These are phyloP conservation scores for Parauchenoglanis punctatus DNA, from an alignment of 2,797 vertebrate species.

Conservation along the genomic window DNA sequence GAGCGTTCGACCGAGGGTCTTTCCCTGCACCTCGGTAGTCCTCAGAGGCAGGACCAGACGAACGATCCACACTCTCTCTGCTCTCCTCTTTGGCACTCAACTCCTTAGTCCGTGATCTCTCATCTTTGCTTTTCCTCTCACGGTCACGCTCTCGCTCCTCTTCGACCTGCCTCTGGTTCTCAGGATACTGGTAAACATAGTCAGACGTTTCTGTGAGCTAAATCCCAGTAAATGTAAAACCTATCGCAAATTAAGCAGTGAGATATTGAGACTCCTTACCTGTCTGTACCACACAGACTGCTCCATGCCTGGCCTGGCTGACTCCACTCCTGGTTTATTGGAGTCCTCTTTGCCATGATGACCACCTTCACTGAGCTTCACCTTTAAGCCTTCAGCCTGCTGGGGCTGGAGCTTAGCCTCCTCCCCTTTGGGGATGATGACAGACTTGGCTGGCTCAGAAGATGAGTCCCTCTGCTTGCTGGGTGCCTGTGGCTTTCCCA, in stretches of 20 bases:
- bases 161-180: slow-evolving; percentile 72
- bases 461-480: slow-evolving; percentile 87
- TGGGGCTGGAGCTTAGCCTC: slow-evolving; percentile 86
- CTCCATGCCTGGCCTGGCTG: slow-evolving; percentile 83
- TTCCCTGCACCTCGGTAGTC: slow-evolving; percentile 84
- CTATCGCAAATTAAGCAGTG: neutral
- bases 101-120: slow-evolving; percentile 82
- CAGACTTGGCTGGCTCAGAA: slow-evolving; percentile 84
- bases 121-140: slow-evolving; percentile 84
- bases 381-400: slow-evolving; percentile 89
- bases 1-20: slow-evolving; percentile 79
- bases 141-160: slow-evolving; percentile 74
- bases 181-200: slow-evolving; percentile 89
- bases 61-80: slow-evolving; percentile 82
- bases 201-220: slow-evolving; percentile 53
- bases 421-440: slow-evolving; percentile 90
- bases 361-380: slow-evolving; percentile 86
- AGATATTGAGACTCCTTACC: slow-evolving; percentile 74
- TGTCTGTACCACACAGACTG: slow-evolving; percentile 94
- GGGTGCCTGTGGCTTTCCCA: slow-evolving; percentile 84
- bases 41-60: slow-evolving; percentile 75
- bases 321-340: slow-evolving; percentile 77
- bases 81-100: slow-evolving; percentile 74
- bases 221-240: neutral
- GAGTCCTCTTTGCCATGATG: slow-evolving; percentile 92